Conservation (phyloP, 2,888 invertebrate genomes). For the Morpho helenor region DNA sequence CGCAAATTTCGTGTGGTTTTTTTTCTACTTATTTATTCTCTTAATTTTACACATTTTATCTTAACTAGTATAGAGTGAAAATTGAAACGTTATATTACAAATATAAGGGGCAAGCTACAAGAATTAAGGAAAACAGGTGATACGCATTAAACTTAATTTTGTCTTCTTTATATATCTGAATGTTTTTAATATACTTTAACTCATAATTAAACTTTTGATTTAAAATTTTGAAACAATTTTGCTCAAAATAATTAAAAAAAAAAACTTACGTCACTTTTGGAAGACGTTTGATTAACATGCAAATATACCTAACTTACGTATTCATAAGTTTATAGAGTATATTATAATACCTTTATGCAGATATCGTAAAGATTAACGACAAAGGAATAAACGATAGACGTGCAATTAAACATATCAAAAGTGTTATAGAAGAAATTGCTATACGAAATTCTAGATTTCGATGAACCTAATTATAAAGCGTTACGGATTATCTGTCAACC, state of each 20-base stretch:
- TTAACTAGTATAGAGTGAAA: conserved; percentile 27
- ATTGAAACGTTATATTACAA: conserved; percentile 11
- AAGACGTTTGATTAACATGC: conserved; percentile 77
- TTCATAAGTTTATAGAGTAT: conserved; percentile 44
- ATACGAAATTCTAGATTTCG: conserved; percentile 70
- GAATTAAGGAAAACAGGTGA: conserved; percentile 14
- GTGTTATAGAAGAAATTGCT: conserved; percentile 62
- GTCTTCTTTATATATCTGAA: too few species aligned
- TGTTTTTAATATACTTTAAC: too few species aligned
- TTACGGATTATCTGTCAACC: conserved; percentile 68
- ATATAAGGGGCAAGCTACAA: conserved; percentile 13
- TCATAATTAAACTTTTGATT: background rate
- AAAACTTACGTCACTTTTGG: conserved; percentile 73
- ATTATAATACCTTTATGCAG: conserved; percentile 41
- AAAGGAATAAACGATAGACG: conserved; percentile 34
- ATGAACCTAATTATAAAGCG: conserved; percentile 78
- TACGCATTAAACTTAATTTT: background rate
- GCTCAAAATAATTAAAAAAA: conserved; percentile 15
- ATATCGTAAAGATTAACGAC: conserved; percentile 34
- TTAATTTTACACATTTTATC: conserved; percentile 38
- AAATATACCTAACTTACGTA: conserved; percentile 68
- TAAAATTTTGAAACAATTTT: background rate
- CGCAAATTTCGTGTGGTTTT: conserved; percentile 74
- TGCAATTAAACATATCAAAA: conserved; percentile 62
- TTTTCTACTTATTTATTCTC: conserved; percentile 45